Percentiles rank a stretch among this genome's conserved stretches.
These are phyloP conservation scores for Heliangelus exortis DNA, from an alignment of 2,797 vertebrate species.

Conservation along the genomic window DNA sequence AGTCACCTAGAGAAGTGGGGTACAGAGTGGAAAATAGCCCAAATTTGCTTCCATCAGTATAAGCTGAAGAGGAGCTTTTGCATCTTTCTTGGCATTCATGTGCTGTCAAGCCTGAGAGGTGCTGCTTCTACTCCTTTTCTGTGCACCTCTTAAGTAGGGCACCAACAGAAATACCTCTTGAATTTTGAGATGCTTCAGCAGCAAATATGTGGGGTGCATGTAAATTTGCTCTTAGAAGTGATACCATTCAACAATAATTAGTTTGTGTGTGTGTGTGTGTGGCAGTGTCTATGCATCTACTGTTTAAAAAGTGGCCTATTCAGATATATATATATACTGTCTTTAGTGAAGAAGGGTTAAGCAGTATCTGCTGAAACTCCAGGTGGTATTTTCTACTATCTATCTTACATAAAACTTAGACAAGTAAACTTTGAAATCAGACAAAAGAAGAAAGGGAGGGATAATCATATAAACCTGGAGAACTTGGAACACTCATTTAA, in stretches of 20 bases:
- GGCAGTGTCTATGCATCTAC: background rate
- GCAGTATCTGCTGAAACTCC: background rate
- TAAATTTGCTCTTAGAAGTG: background rate
- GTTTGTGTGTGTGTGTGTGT: background rate
- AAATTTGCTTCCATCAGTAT: background rate
- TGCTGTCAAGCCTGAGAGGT: background rate
- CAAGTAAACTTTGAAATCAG: background rate
- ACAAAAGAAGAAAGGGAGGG: background rate
- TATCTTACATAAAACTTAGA: background rate
- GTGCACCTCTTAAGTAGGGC: accelerated
- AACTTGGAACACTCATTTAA: background rate
- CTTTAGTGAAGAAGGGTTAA: background rate
- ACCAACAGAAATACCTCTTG: background rate
- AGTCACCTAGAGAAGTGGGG: background rate
- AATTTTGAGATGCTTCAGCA: background rate
- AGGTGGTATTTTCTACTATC: background rate
- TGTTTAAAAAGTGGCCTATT: background rate
- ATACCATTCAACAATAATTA: background rate
- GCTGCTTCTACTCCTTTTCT: background rate
- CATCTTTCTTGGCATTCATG: background rate
- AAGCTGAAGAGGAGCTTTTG: background rate
- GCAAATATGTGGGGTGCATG: background rate
- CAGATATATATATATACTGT: background rate
- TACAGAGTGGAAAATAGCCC: background rate
- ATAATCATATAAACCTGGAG: background rate